Conservation (phyloP, 92 coral and sea anemone genomes). For the Palythoa grandiflora region DNA sequence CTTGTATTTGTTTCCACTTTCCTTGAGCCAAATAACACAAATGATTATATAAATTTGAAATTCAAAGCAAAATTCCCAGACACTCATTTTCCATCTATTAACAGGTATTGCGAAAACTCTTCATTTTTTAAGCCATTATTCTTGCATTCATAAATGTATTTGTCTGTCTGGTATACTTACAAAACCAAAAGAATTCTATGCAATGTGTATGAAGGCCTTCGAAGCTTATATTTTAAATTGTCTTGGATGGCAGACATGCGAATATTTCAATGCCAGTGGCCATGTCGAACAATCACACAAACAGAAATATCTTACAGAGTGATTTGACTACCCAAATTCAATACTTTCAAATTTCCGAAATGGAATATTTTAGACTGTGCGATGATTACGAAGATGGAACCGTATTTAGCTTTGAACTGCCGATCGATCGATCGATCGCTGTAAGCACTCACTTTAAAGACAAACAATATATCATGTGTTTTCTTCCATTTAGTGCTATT, state of each 20-base stretch:
- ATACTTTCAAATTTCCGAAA: background rate
- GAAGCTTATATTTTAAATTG: slow-evolving; percentile 10
- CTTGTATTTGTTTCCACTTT: background rate
- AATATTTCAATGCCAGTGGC: background rate
- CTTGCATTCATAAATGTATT: background rate
- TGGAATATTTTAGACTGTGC: background rate
- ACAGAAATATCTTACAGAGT: background rate
- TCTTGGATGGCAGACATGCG: slow-evolving; percentile 16
- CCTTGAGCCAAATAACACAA: background rate
- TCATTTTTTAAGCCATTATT: slow-evolving; percentile 1
- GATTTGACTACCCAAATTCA: background rate
- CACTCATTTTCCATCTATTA: background rate
- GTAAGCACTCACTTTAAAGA: background rate
- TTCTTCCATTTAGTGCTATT: background rate
- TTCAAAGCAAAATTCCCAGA: background rate
- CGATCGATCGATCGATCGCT: background rate
- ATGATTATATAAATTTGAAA: background rate
- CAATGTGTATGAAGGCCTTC: background rate
- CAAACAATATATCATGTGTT: background rate
- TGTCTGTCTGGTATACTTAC: slow-evolving; percentile 1
- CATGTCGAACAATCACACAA: background rate
- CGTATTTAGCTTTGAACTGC: background rate
- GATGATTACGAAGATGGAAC: background rate
- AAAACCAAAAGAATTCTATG: slow-evolving; percentile 17
- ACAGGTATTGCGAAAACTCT: background rate